Evolutionary conservation across 2,888 invertebrate genomes (phyloP), one percentile per base, ranked within the genome.

Genomic region (Mayetiola destructor): DNA sequence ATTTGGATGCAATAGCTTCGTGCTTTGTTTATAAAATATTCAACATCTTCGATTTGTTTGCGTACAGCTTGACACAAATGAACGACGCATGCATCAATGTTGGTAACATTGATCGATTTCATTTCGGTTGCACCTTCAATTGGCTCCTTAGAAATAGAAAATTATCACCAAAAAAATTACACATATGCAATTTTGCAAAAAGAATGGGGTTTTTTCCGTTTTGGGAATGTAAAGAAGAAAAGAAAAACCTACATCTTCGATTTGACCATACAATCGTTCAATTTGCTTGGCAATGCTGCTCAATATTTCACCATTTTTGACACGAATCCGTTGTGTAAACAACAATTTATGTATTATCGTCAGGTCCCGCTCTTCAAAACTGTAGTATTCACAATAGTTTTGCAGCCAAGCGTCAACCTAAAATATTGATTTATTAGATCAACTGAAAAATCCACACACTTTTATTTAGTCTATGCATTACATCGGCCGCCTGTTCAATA

Each of bases 1-100:
- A 69, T 66, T 57, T 72, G 71, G 58, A 71, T 73, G 37, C 70
- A 67, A 10, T 72, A 64, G 64, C 72, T 75, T 40, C 75, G 76
- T 10, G 75, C 75, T 42, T 74, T 69, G n/a, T 59, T 59, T 3
- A 71, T 67, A 57, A 72, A 71, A 59, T 71, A 70, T 14, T 71
- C 70, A 2, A 68, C 66, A 60, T 70, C 67, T 20, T 68, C 67
- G 23, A 72, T 64, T 60, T 72, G 71, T 60, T 67, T 68, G 4
- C 67, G 67, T 23, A 71, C 30, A 0, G 65, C 64, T n/a, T 63
- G 62, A 56, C 66, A 67, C 5, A 72, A 59, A 59, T 67, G 62
- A 18, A 62, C 61, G 36, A 68, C 60, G 35, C 68, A 69, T 2
- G 64, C 64, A 53, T 65, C 68, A 0, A 65, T 66, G 1, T 66